phyloP scores from a whole-genome alignment of 30 jellyfish, hydroid and myxozoan species.

The Mastigias papua region DNA sequence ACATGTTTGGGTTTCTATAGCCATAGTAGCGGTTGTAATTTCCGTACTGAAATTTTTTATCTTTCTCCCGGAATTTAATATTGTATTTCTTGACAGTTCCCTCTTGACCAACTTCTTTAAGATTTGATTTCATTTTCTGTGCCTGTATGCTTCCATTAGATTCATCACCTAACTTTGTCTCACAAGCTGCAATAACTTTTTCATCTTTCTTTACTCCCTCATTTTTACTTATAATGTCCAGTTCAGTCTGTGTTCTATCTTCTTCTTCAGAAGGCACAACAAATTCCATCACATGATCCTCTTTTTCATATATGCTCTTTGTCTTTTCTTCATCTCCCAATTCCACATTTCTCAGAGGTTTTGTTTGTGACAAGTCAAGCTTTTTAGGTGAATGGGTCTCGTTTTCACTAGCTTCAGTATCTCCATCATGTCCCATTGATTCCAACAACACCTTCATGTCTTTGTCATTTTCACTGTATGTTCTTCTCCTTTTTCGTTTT shows the following conservation, averaged over 20 bases:
- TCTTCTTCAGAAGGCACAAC: background rate
- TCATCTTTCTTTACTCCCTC: background rate
- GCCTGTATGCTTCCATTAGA: background rate
- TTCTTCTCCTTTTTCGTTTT: constrained; percentile 71
- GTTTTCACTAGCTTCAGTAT: constrained; percentile 55
- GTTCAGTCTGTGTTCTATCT: background rate
- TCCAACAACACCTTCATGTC: constrained; percentile 17
- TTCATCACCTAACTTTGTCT: background rate
- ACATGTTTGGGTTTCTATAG: constrained; percentile 79
- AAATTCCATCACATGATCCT: background rate
- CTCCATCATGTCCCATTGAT: constrained; percentile 31
- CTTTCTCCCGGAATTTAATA: constrained; percentile 51
- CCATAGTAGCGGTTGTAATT: constrained; percentile 86
- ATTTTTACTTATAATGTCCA: background rate
- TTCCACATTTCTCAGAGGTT: background rate
- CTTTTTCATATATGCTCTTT: background rate
- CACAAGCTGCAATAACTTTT: background rate
- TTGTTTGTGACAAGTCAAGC: background rate
- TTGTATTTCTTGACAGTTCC: background rate
- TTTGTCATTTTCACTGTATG: constrained; percentile 61
- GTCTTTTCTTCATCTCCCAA: background rate
- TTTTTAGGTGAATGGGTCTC: constrained; percentile 30
- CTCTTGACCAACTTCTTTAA: no score
- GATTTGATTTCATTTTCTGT: no score
- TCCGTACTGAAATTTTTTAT: constrained; percentile 81